Conservation (phyloP, 2,797 vertebrate genomes). For the Coendou prehensilis region DNA sequence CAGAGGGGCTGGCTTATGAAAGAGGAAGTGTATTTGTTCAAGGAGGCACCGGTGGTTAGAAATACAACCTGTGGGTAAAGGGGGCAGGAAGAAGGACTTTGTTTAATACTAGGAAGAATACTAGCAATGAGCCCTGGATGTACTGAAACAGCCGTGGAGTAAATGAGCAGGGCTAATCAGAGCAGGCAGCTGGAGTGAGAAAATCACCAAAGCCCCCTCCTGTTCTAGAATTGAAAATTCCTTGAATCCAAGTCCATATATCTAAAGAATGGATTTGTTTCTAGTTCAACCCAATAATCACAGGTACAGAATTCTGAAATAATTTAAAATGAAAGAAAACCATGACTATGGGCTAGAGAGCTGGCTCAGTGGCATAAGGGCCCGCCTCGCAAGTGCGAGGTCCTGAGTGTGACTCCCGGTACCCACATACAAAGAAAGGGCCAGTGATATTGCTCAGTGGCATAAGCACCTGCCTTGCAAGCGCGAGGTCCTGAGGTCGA, state of each 20-base stretch:
- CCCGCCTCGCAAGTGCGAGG: no score
- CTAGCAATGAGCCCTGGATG: background rate
- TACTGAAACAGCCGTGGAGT: background rate
- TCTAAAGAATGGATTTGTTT: constrained; percentile 51
- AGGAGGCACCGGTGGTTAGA: constrained; percentile 28
- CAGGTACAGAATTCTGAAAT: background rate
- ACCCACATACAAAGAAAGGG: no score
- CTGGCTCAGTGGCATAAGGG: no score
- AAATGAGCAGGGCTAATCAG: background rate
- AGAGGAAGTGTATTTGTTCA: constrained; percentile 74
- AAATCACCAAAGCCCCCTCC: background rate
- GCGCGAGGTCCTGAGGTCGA: no score
- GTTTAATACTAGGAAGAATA: background rate
- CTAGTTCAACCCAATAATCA: background rate
- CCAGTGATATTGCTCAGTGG: no score
- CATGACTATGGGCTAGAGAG: background rate
- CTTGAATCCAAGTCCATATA: background rate
- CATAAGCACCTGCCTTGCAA: no score
- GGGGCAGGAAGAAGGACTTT: background rate
- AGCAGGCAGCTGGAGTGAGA: background rate
- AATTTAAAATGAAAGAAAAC: constrained; percentile 50
- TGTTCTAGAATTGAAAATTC: background rate
- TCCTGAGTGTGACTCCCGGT: no score
- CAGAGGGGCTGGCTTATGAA: constrained; percentile 70
- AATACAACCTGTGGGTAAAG: constrained; percentile 44